These are phyloP conservation scores for Sclerurus mexicanus DNA, from an alignment of 2,113 vertebrate species.

Conservation along the genomic window DNA sequence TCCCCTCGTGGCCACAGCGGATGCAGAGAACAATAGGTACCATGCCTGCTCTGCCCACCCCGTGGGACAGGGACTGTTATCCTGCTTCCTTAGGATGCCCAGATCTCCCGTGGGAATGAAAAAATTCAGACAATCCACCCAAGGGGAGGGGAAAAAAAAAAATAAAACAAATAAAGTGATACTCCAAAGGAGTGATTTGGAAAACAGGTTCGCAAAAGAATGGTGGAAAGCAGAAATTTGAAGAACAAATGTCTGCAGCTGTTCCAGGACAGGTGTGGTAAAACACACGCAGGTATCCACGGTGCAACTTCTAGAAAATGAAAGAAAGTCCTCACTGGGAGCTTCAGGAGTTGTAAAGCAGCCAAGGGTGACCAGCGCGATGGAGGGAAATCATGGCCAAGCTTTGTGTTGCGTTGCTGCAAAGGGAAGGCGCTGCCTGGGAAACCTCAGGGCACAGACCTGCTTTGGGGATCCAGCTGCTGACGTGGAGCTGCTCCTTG, in stretches of 20 bases:
- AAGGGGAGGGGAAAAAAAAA: background rate
- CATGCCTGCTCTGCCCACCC: constrained; percentile 6
- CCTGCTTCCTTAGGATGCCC: constrained; percentile 20
- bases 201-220: background rate
- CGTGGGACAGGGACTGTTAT: background rate
- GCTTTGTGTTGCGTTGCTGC: background rate
- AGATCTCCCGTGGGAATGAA: background rate
- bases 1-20: background rate
- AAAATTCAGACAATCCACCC: background rate
- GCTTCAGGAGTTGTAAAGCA: background rate
- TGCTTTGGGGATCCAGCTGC: background rate
- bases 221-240: background rate
- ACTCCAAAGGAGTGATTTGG: background rate
- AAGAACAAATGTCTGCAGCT: background rate
- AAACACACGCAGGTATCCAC: background rate
- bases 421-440: background rate
- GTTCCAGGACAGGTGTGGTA: background rate
- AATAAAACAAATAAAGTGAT: background rate
- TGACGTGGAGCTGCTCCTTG: background rate
- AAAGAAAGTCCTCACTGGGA: background rate
- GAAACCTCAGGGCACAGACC: background rate
- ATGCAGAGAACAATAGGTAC: constrained; percentile 30
- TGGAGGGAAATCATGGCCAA: accelerated
- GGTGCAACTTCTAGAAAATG: background rate
- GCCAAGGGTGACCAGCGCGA: background rate